Conservation (phyloP, 2,888 invertebrate genomes). For the Belgica antarctica region DNA sequence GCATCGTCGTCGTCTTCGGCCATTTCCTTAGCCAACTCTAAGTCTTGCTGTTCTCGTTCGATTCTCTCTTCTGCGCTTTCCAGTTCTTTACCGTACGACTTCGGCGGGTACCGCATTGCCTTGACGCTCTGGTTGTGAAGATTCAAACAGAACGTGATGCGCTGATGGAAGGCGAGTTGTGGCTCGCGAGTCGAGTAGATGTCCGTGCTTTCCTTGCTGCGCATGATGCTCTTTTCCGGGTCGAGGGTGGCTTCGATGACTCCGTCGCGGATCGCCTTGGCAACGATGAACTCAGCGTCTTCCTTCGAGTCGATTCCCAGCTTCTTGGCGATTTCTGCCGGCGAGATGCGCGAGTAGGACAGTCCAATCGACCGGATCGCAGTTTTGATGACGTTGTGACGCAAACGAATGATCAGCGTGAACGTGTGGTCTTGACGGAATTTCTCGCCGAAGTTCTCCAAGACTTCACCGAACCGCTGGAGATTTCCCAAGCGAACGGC, state of each 20-base stretch:
- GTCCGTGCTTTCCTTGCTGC: conserved; percentile 95
- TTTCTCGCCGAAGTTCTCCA: conserved; percentile 85
- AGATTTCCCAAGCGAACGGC: conserved; percentile 94
- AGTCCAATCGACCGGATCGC: conserved; percentile 93
- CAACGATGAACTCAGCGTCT: conserved; percentile 98
- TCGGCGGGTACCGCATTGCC: conserved; percentile 98
- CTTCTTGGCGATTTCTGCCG: conserved; percentile 91
- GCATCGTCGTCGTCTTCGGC: conserved; percentile 98
- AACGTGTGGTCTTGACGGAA: conserved; percentile 94
- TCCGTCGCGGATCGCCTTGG: conserved; percentile 96
- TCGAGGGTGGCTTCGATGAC: conserved; percentile 97
- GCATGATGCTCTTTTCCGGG: conserved; percentile 93
- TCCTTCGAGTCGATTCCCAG: conserved; percentile 91
- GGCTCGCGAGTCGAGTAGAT: conserved; percentile 96
- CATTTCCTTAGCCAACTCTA: conserved; percentile 99
- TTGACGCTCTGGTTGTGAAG: conserved; percentile 98
- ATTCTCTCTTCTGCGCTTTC: conserved; percentile 96
- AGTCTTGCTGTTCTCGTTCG: conserved; percentile 95
- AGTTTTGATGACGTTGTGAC: conserved; percentile 99
- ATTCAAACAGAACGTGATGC: conserved; percentile 95
- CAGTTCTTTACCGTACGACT: conserved; percentile 95
- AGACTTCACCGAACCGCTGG: conserved; percentile 87
- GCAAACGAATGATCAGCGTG: conserved; percentile 88
- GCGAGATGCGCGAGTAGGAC: conserved; percentile 94
- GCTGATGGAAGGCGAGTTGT: conserved; percentile 91